Conservation (phyloP, 2,888 invertebrate genomes). For the Neoaliturus tenellus region DNA sequence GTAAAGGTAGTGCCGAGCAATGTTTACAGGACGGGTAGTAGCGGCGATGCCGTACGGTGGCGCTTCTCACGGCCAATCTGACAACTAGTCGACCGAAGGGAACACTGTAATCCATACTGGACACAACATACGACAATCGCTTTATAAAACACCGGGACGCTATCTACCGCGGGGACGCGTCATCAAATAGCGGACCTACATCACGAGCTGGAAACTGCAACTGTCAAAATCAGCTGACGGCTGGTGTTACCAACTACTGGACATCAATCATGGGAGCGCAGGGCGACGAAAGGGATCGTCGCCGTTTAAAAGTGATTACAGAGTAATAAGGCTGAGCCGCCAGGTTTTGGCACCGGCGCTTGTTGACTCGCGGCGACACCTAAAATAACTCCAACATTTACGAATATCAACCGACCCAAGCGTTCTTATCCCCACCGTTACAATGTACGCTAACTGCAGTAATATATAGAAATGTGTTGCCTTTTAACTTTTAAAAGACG, state of each 20-base stretch:
- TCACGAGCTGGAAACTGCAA: background rate
- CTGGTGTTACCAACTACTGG: background rate
- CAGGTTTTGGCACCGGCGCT: constrained; percentile 21
- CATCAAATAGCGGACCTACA: background rate
- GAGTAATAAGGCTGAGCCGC: background rate
- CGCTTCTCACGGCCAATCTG: constrained; percentile 19
- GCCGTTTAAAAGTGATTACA: constrained; percentile 44
- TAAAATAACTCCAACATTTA: constrained; percentile 45
- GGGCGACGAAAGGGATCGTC: constrained; percentile 24
- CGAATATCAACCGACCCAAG: constrained; percentile 45
- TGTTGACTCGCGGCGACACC: background rate
- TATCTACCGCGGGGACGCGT: background rate
- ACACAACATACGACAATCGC: constrained; percentile 38
- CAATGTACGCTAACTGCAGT: no score
- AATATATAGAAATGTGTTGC: no score
- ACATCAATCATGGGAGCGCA: background rate
- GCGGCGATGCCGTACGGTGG: constrained; percentile 40
- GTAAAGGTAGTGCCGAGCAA: constrained; percentile 8
- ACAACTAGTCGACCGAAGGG: constrained; percentile 31
- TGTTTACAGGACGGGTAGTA: constrained; percentile 59
- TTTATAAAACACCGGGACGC: constrained; percentile 45
- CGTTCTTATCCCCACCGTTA: no score
- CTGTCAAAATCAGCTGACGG: background rate
- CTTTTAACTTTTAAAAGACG: no score
- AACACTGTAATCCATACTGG: constrained; percentile 56